Conservation (phyloP, 2,113 vertebrate genomes). For the Triplophysa dalaica region DNA sequence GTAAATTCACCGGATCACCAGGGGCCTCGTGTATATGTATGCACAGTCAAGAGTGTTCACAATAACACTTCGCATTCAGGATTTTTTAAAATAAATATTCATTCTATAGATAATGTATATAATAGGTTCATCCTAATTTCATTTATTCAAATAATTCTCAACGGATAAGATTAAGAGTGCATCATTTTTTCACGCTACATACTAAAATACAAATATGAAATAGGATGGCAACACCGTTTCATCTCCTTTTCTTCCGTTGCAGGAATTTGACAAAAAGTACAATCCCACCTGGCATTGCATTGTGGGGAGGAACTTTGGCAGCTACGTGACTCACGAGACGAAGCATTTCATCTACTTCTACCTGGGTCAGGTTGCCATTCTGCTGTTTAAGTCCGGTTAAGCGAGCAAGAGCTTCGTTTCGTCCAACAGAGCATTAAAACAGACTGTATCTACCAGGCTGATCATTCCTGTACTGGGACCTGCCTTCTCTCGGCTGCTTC, state of each 20-base stretch:
- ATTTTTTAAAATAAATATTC: not conserved
- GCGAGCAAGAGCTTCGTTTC: conserved; percentile 35
- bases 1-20: no score
- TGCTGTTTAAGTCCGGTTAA: conserved; percentile 97
- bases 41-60: no score
- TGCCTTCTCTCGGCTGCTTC: conserved; percentile 81
- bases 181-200: not conserved
- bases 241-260: not conserved
- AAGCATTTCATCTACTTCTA: conserved; percentile 99
- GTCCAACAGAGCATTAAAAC: conserved; percentile 64
- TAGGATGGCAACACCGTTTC: not conserved
- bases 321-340: conserved; percentile 97
- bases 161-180: not conserved
- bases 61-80: not conserved
- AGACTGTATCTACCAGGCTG: conserved; percentile 72
- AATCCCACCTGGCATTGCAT: conserved; percentile 99
- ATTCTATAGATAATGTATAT: not conserved
- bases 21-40: no score
- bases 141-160: no score
- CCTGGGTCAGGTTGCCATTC: conserved; percentile 96
- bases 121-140: no score
- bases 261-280: conserved; percentile 99
- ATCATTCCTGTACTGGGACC: conserved; percentile 81
- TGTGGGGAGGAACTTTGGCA: conserved; percentile 97
- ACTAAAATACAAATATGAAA: not conserved